These are phyloP conservation scores for Sarotherodon lohbergeri DNA, from an alignment of 2,113 vertebrate species.

Conservation along the genomic window DNA sequence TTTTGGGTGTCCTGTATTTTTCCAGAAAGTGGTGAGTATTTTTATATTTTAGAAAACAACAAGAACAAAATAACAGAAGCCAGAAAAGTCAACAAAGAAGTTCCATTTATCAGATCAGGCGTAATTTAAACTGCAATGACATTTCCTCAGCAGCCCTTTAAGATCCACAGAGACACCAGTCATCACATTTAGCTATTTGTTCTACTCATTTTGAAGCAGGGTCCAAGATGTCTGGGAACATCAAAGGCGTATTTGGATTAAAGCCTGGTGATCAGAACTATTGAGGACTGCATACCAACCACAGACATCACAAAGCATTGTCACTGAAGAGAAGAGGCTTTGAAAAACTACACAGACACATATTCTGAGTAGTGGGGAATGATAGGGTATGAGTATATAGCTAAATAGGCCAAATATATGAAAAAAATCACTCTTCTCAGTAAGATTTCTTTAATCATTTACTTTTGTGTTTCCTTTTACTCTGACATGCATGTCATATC, in stretches of 20 bases:
- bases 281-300: neutral
- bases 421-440: neutral
- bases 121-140: conserved; percentile 54
- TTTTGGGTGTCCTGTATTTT: neutral
- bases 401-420: neutral
- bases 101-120: conserved; percentile 28
- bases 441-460: neutral
- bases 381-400: neutral
- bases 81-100: conserved; percentile 25
- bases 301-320: conserved; percentile 1
- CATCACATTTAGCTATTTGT: conserved; percentile 45
- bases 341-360: neutral
- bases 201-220: conserved; percentile 15
- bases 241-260: conserved; percentile 48
- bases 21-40: neutral
- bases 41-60: neutral
- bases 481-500: neutral
- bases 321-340: neutral
- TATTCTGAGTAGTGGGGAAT: neutral
- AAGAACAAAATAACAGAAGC: neutral
- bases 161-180: conserved; percentile 27
- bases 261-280: conserved; percentile 35
- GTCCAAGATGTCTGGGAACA: conserved; percentile 22
- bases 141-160: conserved; percentile 46
- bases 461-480: neutral